A percentile compares a stretch with the other conserved stretches of the same genome.
These are phyloP conservation scores for Hozukius guyotensis DNA, from an alignment of 2,797 vertebrate genomes.

Conservation along the genomic window DNA sequence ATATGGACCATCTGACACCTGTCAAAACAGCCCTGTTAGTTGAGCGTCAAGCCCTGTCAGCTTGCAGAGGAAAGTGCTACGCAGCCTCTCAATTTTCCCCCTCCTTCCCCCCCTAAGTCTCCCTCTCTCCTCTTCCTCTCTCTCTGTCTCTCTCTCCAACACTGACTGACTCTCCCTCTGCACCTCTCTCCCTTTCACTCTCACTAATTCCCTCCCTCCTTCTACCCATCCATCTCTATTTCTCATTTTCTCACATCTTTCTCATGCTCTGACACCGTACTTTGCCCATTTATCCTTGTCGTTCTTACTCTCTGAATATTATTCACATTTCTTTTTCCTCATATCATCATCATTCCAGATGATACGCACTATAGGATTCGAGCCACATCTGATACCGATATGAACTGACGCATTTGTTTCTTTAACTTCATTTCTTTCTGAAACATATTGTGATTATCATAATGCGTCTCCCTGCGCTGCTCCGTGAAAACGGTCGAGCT, in stretches of 20 bases:
- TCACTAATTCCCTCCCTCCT: conserved; percentile 32
- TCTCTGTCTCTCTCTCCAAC: not conserved
- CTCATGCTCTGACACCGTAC: conserved; percentile 6
- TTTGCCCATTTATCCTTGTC: conserved; percentile 38
- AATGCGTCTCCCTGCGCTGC: not conserved
- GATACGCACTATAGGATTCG: not conserved
- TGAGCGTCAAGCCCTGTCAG: conserved; percentile 83
- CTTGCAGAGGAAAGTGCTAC: conserved; percentile 77
- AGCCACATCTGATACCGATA: not conserved
- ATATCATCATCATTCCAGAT: not conserved
- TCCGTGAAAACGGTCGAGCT: not conserved
- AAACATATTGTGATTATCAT: not conserved
- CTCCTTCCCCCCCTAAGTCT: conserved; percentile 25
- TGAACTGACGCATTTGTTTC: not conserved
- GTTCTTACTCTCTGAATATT: conserved; percentile 5
- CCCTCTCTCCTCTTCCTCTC: conserved; percentile 31
- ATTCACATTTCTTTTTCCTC: conserved; percentile 12
- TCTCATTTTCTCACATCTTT: conserved; percentile 52
- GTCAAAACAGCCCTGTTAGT: conserved; percentile 88
- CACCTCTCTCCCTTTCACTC: conserved; percentile 32
- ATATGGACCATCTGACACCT: conserved; percentile 88
- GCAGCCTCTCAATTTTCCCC: conserved; percentile 76
- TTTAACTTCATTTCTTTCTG: not conserved
- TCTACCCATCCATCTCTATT: conserved; percentile 41
- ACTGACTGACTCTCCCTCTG: not conserved